Conservation (phyloP, 2,113 vertebrate genomes). For the Origma solitaria region DNA sequence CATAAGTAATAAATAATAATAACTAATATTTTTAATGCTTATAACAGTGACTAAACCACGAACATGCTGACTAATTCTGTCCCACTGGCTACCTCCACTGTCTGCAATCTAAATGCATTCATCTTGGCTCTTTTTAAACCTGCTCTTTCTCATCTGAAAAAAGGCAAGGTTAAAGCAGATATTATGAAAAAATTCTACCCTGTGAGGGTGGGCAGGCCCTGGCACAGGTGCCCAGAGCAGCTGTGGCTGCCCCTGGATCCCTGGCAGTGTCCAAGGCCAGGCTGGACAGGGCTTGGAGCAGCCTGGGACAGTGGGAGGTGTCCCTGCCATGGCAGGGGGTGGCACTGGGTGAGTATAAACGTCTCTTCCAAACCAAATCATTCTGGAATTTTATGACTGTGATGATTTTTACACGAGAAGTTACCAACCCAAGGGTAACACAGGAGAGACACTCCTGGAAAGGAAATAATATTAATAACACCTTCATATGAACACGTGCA, state of each 20-base stretch:
- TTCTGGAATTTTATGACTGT: not conserved
- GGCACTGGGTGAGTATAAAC: accelerated
- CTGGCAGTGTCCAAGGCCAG: not conserved
- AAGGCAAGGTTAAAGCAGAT: not conserved
- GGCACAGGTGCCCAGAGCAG: not conserved
- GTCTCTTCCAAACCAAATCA: not conserved
- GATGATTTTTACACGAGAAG: not conserved
- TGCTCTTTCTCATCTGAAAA: not conserved
- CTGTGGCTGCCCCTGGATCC: not conserved
- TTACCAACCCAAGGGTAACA: not conserved
- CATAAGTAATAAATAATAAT: slow-evolving; percentile 57
- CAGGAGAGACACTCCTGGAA: not conserved
- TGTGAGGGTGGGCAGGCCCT: accelerated
- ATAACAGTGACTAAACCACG: slow-evolving; percentile 2
- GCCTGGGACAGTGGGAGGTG: accelerated
- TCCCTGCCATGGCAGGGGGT: not conserved
- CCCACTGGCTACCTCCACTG: not conserved
- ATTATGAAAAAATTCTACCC: not conserved
- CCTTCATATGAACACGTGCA: accelerated
- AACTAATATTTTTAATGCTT: slow-evolving; percentile 43
- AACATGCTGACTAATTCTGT: slow-evolving; percentile 41
- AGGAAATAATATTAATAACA: not conserved
- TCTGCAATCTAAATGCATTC: not conserved
- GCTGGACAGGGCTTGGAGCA: accelerated
- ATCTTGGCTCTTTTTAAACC: not conserved